Percentiles rank a stretch among this genome's conserved stretches.
Evolutionary conservation across 2,113 vertebrate species (phyloP).

Genomic region (Hystrix cristata): DNA sequence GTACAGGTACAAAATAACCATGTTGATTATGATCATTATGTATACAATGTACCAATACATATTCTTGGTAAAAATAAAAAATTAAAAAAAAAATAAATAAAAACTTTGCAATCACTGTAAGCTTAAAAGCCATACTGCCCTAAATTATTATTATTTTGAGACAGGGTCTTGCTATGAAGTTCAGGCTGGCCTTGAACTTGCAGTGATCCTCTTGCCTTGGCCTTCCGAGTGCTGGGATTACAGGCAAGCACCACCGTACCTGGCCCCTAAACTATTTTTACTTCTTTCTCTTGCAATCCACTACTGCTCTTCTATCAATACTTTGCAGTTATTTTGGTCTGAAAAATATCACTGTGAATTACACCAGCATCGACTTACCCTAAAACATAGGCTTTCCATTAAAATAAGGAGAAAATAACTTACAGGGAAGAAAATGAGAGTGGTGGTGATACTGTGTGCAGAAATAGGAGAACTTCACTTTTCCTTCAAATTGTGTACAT

Average conservation of each 20-base stretch:
- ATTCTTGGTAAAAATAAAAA: no score
- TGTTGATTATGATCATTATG: no score
- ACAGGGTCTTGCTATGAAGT: not conserved
- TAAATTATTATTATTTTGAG: not conserved
- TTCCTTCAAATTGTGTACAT: not conserved
- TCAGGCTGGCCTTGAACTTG: not conserved
- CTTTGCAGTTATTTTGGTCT: slow-evolving; percentile 52
- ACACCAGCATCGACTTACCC: not conserved
- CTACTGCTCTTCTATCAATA: slow-evolving; percentile 23
- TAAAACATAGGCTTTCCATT: not conserved
- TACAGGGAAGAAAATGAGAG: slow-evolving; percentile 46
- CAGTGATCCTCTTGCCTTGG: not conserved
- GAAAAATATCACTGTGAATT: slow-evolving; percentile 11
- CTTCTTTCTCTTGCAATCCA: slow-evolving; percentile 35
- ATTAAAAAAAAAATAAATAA: not conserved
- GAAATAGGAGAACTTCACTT: not conserved
- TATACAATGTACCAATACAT: no score
- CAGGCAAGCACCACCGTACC: not conserved
- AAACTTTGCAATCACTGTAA: slow-evolving; percentile 27
- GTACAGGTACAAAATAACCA: no score
- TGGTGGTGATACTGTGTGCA: not conserved
- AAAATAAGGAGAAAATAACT: slow-evolving; percentile 31
- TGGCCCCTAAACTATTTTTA: slow-evolving; percentile 23
- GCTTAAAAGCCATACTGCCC: not conserved
- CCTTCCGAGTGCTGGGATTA: not conserved